A percentile compares a stretch with the other conserved stretches of the same genome.
These are phyloP conservation scores for Morinoia aosen DNA, from an alignment of 2,888 invertebrate genomes.

Conservation along the genomic window DNA sequence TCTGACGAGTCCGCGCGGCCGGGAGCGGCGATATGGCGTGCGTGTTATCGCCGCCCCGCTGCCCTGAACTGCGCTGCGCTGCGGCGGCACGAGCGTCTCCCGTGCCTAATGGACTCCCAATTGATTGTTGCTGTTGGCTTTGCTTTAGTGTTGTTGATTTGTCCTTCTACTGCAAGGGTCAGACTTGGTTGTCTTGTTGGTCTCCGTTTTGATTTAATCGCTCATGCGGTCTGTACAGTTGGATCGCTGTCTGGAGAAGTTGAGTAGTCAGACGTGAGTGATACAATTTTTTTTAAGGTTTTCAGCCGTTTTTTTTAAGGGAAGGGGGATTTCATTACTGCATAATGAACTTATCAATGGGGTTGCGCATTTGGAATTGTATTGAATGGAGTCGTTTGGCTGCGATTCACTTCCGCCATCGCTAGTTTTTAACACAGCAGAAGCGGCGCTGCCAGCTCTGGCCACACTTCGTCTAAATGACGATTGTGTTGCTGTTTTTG, in stretches of 20 bases:
- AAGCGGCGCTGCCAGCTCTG: not conserved
- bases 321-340: not conserved
- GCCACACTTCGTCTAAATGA: not conserved
- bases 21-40: too few species aligned
- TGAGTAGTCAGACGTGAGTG: not conserved
- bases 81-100: not conserved
- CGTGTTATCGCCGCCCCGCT: too few species aligned
- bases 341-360: not conserved
- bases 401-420: not conserved
- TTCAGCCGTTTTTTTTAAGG: not conserved
- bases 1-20: too few species aligned
- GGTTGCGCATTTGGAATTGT: not conserved
- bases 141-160: conserved; percentile 1
- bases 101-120: not conserved
- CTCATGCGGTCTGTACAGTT: not conserved
- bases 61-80: too few species aligned
- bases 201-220: not conserved
- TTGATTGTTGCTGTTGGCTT: not conserved
- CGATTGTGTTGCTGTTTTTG: not conserved
- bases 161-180: not conserved
- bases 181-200: not conserved
- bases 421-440: not conserved
- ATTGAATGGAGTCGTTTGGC: not conserved
- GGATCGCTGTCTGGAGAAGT: not conserved
- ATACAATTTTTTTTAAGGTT: not conserved